A percentile compares a stretch with the other conserved stretches of the same genome.
phyloP scores from a whole-genome alignment of 64 coral and sea anemone genomes.

The Pocillopora verrucosa region DNA sequence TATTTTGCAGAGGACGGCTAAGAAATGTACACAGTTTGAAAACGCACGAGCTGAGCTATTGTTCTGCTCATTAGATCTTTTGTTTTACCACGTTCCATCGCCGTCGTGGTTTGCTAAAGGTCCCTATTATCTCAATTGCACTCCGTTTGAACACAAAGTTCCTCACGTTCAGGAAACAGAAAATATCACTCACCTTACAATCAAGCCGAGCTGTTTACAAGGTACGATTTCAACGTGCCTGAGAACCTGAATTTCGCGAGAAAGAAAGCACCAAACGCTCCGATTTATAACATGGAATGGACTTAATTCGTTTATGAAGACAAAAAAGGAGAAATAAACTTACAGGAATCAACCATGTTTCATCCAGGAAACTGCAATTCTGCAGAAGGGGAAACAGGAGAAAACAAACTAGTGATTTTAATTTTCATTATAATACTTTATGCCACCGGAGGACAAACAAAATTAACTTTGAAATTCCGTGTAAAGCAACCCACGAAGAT shows the following conservation, averaged over 20 bases:
- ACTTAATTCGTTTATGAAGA: neutral
- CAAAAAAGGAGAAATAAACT: constrained; percentile 2
- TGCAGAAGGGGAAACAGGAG: neutral
- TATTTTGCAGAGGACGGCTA: too few relatives aligned
- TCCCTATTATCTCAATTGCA: too few relatives aligned
- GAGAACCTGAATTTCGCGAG: constrained; percentile 34
- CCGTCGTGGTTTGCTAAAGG: too few relatives aligned
- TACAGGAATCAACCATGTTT: constrained; percentile 85
- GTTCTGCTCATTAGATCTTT: too few relatives aligned
- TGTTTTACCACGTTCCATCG: too few relatives aligned
- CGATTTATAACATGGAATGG: neutral
- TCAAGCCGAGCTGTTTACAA: constrained; percentile 83
- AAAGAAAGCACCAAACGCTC: neutral
- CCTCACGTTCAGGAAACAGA: neutral
- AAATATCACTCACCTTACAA: constrained; percentile 63
- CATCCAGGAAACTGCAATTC: constrained; percentile 86
- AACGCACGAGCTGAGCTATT: too few relatives aligned
- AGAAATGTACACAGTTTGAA: too few relatives aligned
- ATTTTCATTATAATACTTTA: neutral
- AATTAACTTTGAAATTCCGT: neutral
- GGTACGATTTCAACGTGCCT: constrained; percentile 79
- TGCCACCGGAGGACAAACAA: neutral
- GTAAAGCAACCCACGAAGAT: too few relatives aligned
- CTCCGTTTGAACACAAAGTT: neutral
- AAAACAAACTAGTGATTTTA: neutral